Evolutionary conservation across 2,797 vertebrate genomes (phyloP).

Genomic region (Pterois miles): DNA sequence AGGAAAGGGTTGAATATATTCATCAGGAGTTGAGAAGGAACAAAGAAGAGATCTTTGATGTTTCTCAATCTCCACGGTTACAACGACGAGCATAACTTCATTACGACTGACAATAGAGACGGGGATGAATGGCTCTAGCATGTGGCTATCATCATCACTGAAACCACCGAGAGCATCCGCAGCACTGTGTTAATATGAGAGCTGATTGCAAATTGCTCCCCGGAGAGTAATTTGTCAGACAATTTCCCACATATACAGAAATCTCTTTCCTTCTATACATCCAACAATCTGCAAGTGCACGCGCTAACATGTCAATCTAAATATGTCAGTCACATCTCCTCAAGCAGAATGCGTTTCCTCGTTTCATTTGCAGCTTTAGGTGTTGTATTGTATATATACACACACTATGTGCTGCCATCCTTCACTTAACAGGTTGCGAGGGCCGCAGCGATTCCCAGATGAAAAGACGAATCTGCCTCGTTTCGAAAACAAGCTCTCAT

Average conservation of each 20-base stretch:
- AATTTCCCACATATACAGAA: conserved; percentile 20
- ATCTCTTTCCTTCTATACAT: not conserved
- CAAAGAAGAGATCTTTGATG: conserved; percentile 66
- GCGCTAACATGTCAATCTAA: not conserved
- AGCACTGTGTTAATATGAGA: conserved; percentile 18
- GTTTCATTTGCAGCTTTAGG: not conserved
- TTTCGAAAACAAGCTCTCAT: conserved; percentile 17
- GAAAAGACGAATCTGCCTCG: conserved; percentile 3
- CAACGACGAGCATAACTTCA: conserved; percentile 64
- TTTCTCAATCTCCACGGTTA: conserved; percentile 36
- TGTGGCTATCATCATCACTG: conserved; percentile 41
- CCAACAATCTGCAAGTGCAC: not conserved
- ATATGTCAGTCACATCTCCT: not conserved
- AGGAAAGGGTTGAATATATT: conserved; percentile 43
- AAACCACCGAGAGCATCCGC: conserved; percentile 30
- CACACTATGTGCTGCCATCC: not conserved
- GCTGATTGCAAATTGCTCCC: conserved; percentile 57
- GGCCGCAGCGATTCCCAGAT: not conserved
- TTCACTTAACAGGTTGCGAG: not conserved
- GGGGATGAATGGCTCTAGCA: conserved; percentile 42
- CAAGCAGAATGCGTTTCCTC: not conserved
- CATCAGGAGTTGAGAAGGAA: conserved; percentile 43
- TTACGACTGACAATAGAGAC: conserved; percentile 59
- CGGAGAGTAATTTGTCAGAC: conserved; percentile 32
- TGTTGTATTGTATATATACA: not conserved